These are phyloP conservation scores for Plectropomus leopardus DNA, from an alignment of 2,113 vertebrate species.

Conservation along the genomic window DNA sequence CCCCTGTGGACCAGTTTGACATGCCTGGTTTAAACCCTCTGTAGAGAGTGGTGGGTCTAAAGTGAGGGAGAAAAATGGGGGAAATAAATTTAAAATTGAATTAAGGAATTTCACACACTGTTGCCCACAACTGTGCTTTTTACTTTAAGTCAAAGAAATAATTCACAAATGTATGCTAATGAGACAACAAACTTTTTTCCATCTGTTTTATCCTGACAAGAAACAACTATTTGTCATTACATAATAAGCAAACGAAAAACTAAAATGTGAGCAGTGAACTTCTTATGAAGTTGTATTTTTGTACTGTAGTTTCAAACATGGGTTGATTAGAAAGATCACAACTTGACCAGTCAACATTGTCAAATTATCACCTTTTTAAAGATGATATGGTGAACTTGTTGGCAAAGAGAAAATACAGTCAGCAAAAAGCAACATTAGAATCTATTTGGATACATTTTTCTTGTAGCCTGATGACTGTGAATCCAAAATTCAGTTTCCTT, in stretches of 20 bases:
- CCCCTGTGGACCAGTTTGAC: too few species aligned
- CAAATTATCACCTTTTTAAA: too few species aligned
- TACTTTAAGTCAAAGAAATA: slow-evolving; percentile 1
- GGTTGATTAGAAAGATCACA: too few species aligned
- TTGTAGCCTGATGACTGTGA: too few species aligned
- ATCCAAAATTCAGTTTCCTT: too few species aligned
- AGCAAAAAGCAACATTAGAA: too few species aligned
- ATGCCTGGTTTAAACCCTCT: neutral
- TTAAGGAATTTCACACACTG: slow-evolving; percentile 3
- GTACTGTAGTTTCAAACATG: too few species aligned
- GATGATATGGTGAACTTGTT: too few species aligned
- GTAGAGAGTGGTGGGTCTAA: neutral
- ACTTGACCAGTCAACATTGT: too few species aligned
- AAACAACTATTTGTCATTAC: neutral
- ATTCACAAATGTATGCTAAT: neutral
- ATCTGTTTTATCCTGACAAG: neutral
- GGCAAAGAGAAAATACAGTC: too few species aligned
- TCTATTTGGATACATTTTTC: too few species aligned
- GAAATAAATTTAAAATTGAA: slow-evolving; percentile 1
- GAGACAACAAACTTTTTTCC: neutral
- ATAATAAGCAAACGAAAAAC: neutral
- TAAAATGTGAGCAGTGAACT: neutral
- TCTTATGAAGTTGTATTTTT: too few species aligned
- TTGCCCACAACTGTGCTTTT: neutral
- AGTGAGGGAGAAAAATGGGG: neutral